Evolutionary conservation across 30 jellyfish, hydroid and myxozoan genomes (phyloP), one percentile per base, ranked within the genome.

Genomic region (Nemopilema nomurai): DNA sequence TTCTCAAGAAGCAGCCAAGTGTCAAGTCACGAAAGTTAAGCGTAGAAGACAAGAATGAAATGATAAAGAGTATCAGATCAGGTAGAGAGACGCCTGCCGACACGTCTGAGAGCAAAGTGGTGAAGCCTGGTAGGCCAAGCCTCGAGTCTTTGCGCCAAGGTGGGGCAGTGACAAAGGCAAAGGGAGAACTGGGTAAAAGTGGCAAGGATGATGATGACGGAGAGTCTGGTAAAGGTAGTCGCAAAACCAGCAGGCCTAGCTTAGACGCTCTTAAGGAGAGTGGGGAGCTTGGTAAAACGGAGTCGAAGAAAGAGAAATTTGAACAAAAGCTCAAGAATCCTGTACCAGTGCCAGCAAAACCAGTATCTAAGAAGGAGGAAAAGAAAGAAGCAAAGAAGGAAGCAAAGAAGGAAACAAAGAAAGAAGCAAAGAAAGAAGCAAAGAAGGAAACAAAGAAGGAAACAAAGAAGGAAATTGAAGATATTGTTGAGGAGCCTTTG

Each of bases 1-100:
- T 94, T 27, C 76, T 94, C 57, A 90, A 90, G 71, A 87, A 87
- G 51, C 87, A 84, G 67, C 93, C 93, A 20, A 84, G 93, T 49
- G 74, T 84, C 18, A 84, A 63, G 70, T 62, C 93, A 0, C 87
- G 93, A 1, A 84, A 73, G 41, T 75, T 84, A 16, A 84, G 87
- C 22, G 57, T 69, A 7, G 85, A 67, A 0, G 93, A 84, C 19
- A 77, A 84, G 49, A 84, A 74, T 18, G 93, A 73, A n/a, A 30
- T 84, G 49, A 67, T 84, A 27, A 69, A 72, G 28, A 74, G 28
- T 32, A 71, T 84, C 29, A 50, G 93, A 3, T 71, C 87, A 19
- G 87, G 87, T 4, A 74, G 70, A 9, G 82, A 75, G 51, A 16
- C 76, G 19, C 4, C 76, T 0, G 73, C 26, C 1, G 65, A 9